Evolutionary conservation across 2,888 invertebrate species (phyloP), one percentile per base, ranked within the genome.

Genomic region (Cephus rjabovi): DNA sequence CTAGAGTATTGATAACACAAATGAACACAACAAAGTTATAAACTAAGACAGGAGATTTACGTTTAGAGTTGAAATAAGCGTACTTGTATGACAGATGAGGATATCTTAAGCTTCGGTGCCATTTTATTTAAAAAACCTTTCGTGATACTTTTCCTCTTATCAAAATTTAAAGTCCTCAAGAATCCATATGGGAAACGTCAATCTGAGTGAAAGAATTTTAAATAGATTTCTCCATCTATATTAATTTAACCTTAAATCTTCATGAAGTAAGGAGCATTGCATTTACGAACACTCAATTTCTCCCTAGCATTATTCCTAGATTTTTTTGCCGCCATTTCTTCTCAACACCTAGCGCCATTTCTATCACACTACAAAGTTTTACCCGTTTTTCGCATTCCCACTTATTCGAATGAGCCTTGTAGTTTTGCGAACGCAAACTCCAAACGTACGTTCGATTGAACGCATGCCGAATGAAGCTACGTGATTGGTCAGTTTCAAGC

Each of bases 401-500:
- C 1, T 23, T 23, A 56, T 56, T 56, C 23, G 56, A 56, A 56
- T 56, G 56, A 23, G 56, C 56, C 56, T 2, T 56, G 23, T 56
- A 56, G 56, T 23, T 56, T 56, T 56, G 56, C 6, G 56, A 56
- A 56, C 56, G 56, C 56, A 23, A 56, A 56, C 23, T 56, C 23
- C 3, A 56, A 56, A 15, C 23, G 56, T 56, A 23, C 56, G 23
- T 23, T 56, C 23, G 56, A 56, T 56, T 56, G 56, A 56, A 56
- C 56, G 56, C 56, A 56, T 56, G 56, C 56, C 56, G 23, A 56
- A 56, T 23, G 56, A 56, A 56, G 23, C 56, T 56, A 56, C 23
- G 56, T 23, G 74, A 82, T 83, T 83, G 83, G 83, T 75, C 74
- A 68, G 79, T 56, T 88, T 89, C 82, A 83, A 85, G 86, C 84